Evolutionary conservation across 2,888 invertebrate species (phyloP).

Genomic region (Napeogenes inachia): DNA sequence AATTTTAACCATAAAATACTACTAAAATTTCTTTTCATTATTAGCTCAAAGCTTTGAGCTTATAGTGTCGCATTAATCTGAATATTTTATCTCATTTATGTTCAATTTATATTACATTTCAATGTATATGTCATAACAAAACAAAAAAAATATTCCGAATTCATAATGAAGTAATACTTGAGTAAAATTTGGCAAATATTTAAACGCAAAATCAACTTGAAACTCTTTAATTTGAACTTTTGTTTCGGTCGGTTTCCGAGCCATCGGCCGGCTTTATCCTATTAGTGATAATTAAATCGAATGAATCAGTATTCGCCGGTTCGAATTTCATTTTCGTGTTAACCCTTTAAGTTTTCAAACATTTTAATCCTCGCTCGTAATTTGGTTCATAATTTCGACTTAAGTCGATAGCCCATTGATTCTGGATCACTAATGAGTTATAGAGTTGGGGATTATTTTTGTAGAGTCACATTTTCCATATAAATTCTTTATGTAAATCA

Average conservation of each 20-base stretch:
- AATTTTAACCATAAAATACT: no score
- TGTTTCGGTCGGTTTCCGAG: slow-evolving; percentile 47
- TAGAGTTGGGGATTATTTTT: not conserved
- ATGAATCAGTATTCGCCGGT: slow-evolving; percentile 49
- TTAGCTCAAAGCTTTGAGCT: no score
- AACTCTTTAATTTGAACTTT: slow-evolving; percentile 46
- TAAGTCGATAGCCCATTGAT: slow-evolving; percentile 23
- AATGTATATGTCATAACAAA: no score
- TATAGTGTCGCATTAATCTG: no score
- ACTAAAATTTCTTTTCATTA: no score
- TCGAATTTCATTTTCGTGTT: slow-evolving; percentile 54
- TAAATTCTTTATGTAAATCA: no score
- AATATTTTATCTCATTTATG: no score
- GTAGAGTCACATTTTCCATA: no score
- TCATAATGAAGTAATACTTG: not conserved
- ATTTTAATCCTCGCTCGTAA: slow-evolving; percentile 30
- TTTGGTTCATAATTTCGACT: slow-evolving; percentile 21
- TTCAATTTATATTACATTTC: no score
- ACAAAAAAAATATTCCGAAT: no score
- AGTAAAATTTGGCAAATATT: not conserved
- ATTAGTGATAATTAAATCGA: slow-evolving; percentile 66
- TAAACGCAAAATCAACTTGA: slow-evolving; percentile 15
- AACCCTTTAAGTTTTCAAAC: slow-evolving; percentile 39
- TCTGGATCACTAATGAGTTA: slow-evolving; percentile 3
- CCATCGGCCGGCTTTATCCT: slow-evolving; percentile 56